phyloP scores from a whole-genome alignment of 1,140 invertebrate species.

The Steinernema khuongi region DNA sequence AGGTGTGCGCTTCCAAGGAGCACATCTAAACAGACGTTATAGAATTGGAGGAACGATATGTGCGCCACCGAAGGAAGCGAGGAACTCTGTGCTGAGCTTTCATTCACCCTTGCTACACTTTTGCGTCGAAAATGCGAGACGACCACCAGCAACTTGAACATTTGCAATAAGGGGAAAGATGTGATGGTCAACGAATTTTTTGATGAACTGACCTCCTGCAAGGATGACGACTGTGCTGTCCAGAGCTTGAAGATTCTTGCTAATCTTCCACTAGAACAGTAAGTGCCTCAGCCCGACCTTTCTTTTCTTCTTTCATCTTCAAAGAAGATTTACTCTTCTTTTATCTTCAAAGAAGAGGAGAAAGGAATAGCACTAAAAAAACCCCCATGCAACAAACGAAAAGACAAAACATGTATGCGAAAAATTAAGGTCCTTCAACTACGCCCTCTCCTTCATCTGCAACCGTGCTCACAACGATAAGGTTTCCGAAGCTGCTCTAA shows the following conservation, averaged over 20 bases:
- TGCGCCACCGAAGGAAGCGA: neutral
- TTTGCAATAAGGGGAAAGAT: conserved; percentile 1
- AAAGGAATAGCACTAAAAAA: too few relatives aligned
- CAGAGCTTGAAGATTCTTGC: neutral
- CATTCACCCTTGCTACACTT: neutral
- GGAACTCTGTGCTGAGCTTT: neutral
- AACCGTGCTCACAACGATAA: neutral
- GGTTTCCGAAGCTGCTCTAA: neutral
- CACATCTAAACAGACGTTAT: neutral
- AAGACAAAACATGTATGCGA: too few relatives aligned
- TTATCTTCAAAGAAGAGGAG: too few relatives aligned
- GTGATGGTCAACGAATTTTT: neutral
- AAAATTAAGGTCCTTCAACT: neutral
- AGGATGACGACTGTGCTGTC: neutral
- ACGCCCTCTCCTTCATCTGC: neutral
- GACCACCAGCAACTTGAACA: neutral
- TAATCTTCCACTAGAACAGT: neutral
- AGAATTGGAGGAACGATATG: neutral
- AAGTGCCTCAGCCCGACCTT: neutral
- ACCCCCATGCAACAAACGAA: too few relatives aligned
- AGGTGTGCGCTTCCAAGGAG: neutral
- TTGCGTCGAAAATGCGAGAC: neutral
- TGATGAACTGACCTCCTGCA: neutral
- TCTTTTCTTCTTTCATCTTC: neutral
- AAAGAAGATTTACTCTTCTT: too few relatives aligned